Evolutionary conservation across 1,140 invertebrate genomes (phyloP).

Genomic region (Drosophila subobscura): DNA sequence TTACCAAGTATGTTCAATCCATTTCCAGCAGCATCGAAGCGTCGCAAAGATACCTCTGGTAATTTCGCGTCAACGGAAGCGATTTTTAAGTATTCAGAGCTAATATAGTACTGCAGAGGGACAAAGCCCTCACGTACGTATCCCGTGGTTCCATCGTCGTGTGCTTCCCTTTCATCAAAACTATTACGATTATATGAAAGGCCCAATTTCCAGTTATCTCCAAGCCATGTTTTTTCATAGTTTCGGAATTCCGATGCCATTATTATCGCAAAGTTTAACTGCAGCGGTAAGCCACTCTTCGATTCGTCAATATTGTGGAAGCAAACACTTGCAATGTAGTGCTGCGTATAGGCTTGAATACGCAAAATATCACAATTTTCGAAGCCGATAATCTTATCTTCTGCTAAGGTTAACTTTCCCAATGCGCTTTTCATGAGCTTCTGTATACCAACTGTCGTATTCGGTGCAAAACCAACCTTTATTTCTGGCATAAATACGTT

Average conservation of each 20-base stretch:
- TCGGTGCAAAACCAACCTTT: slow-evolving; percentile 38
- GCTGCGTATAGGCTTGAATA: not conserved
- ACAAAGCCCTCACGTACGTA: too few relatives aligned
- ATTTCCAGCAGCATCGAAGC: too few relatives aligned
- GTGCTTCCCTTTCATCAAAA: too few relatives aligned
- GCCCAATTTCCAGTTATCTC: slow-evolving; percentile 23
- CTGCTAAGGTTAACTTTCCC: not conserved
- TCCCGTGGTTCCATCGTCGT: too few relatives aligned
- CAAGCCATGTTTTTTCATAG: slow-evolving; percentile 37
- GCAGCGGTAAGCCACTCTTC: slow-evolving; percentile 6
- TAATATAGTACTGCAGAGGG: too few relatives aligned
- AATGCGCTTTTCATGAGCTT: slow-evolving; percentile 17
- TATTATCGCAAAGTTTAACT: slow-evolving; percentile 34
- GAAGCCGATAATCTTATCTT: slow-evolving; percentile 1
- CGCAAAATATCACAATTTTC: slow-evolving; percentile 27
- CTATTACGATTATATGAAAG: too few relatives aligned
- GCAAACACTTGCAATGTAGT: slow-evolving; percentile 47
- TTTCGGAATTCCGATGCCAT: slow-evolving; percentile 48
- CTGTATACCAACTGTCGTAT: slow-evolving; percentile 6
- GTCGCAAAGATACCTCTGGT: too few relatives aligned
- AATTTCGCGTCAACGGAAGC: too few relatives aligned
- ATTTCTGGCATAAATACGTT: slow-evolving; percentile 48
- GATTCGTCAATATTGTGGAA: slow-evolving; percentile 31
- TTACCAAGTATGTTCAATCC: too few relatives aligned
- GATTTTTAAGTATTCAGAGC: too few relatives aligned